Conservation (phyloP, 2,113 vertebrate species). For the Vidua chalybeata region DNA sequence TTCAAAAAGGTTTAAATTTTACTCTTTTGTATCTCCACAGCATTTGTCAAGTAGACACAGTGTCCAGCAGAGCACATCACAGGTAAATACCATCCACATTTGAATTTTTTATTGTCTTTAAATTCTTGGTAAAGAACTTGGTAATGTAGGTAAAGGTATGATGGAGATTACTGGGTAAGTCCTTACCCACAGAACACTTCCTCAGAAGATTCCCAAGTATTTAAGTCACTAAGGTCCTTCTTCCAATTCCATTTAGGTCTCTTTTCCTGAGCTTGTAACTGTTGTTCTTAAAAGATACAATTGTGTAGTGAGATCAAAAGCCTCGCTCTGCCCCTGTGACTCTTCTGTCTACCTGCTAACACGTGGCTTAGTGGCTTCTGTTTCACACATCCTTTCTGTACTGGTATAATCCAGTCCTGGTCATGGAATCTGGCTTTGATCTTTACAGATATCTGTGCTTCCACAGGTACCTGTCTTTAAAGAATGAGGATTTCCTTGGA, state of each 20-base stretch:
- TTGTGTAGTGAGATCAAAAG: not conserved
- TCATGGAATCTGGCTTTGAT: not conserved
- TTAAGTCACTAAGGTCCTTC: not conserved
- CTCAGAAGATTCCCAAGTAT: not conserved
- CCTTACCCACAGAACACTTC: not conserved
- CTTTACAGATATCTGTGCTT: not conserved
- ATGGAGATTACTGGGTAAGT: not conserved
- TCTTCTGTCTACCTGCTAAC: not conserved
- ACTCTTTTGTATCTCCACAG: slow-evolving; percentile 73
- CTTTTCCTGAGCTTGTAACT: not conserved
- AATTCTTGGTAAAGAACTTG: not conserved
- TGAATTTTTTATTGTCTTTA: not conserved
- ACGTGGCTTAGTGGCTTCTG: not conserved
- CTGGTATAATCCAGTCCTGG: not conserved
- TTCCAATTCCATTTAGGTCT: not conserved
- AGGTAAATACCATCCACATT: slow-evolving; percentile 75
- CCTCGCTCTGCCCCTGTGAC: not conserved
- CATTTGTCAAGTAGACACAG: slow-evolving; percentile 96
- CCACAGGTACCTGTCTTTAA: not conserved
- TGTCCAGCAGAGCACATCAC: slow-evolving; percentile 94
- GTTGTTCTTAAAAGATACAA: not conserved
- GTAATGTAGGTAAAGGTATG: not conserved
- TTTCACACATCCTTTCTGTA: not conserved
- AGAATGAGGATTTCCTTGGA: not conserved
- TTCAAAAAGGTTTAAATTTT: slow-evolving; percentile 6